Evolutionary conservation across 2,888 invertebrate species (phyloP).

Genomic region (Apocheima hispidaria): DNA sequence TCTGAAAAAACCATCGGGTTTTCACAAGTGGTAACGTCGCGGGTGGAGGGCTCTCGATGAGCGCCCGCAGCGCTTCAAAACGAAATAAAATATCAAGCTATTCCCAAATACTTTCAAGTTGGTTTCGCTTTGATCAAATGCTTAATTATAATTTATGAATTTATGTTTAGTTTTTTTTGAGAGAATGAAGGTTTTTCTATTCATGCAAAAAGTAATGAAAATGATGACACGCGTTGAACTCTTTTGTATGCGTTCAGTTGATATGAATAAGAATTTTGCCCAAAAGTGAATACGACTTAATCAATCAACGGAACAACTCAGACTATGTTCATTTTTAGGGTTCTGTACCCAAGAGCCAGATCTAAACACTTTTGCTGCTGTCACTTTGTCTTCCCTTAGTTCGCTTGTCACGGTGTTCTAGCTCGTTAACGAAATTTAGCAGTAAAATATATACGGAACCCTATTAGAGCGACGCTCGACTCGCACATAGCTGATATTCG

Average conservation of each 20-base stretch:
- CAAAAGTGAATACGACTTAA: too few relatives aligned
- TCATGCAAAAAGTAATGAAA: not conserved
- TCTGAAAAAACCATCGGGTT: conserved; percentile 20
- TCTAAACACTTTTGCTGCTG: too few relatives aligned
- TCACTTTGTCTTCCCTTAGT: too few relatives aligned
- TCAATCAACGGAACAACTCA: too few relatives aligned
- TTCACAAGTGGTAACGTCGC: conserved; percentile 22
- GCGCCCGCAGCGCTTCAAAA: conserved; percentile 11
- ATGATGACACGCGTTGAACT: conserved; percentile 24
- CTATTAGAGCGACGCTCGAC: too few relatives aligned
- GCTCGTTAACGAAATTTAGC: too few relatives aligned
- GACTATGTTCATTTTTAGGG: too few relatives aligned
- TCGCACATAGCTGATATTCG: too few relatives aligned
- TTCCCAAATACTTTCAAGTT: not conserved
- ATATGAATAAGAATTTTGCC: too few relatives aligned
- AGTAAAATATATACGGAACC: too few relatives aligned
- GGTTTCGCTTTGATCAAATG: not conserved
- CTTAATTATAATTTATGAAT: not conserved
- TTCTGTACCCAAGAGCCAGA: too few relatives aligned
- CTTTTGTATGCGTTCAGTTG: conserved; percentile 19
- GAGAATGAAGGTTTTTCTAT: not conserved
- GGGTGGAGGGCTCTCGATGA: conserved; percentile 25
- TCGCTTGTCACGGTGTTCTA: too few relatives aligned
- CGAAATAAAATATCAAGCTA: conserved; percentile 27
- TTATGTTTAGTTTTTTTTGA: not conserved